Base-by-base conservation (phyloP, 2,888 invertebrate species). In the Neoaliturus tenellus region DNA sequence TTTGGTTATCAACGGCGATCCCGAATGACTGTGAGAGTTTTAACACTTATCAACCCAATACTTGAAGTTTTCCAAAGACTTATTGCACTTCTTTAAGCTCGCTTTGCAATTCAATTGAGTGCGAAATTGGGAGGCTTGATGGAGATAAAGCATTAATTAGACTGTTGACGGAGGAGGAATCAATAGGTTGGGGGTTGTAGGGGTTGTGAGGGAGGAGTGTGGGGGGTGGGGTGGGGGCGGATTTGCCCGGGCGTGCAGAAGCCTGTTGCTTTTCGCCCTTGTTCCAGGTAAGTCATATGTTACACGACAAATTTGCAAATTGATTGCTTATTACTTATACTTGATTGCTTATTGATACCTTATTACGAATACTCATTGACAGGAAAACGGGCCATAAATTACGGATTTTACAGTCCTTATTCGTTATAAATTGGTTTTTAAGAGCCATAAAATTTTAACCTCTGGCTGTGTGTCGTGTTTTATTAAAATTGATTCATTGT, bases 161-260 rank as follows among this genome's bases (percentile, higher is more conserved):
- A 62, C 17, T 25, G 62, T 62, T 62, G 62, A 62, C 28, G 31
- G 62, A 62, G 31, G 62, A 62, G 31, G 62, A 31, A 62, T 62
- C 62, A 31, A 62, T 62, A 62, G 62, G 62, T 62, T 62, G 62
- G 62, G 51, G 51, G 23, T n/a, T n/a, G n/a, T n/a, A n/a, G n/a
- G n/a, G n/a, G n/a, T n/a, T n/a, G n/a, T n/a, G n/a, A 44, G 51
- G 51, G 8, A 55, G 55, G 14, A 51, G 51, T 8, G 6, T n/a
- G 14, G 17, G 20, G 55, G 55, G 55, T 23, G 55, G 55, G 20
- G 20, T 5, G 62, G 28, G 3, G 62, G 62, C 28, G 62, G 28
- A 2, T 28, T 62, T 62, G 28, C 62, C 62, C 62, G 62, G 62
- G 62, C 5, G 31, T 62, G 62, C 62, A 62, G 62, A 62, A 62